Conservation (phyloP, 2,888 invertebrate genomes). For the Dendrolimus houi region DNA sequence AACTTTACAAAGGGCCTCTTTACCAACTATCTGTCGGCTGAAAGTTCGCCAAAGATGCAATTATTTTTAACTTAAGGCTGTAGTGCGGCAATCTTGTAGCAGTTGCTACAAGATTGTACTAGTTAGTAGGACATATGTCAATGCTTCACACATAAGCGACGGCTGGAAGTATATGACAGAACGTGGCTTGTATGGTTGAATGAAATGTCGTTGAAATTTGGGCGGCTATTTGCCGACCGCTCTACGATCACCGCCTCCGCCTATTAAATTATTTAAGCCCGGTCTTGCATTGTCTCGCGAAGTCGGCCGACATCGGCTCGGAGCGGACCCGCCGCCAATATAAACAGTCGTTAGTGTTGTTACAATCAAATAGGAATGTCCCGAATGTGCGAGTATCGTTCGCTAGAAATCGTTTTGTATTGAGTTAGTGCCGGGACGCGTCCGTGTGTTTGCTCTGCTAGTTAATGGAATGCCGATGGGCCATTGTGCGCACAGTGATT, state of each 20-base stretch:
- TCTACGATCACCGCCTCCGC: constrained; percentile 42
- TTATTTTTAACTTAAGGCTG: neutral
- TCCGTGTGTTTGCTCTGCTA: constrained; percentile 63
- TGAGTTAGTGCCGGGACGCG: constrained; percentile 56
- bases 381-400: constrained; percentile 52
- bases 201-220: constrained; percentile 2
- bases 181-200: neutral
- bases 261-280: constrained; percentile 70
- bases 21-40: neutral
- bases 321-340: constrained; percentile 33
- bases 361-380: constrained; percentile 47
- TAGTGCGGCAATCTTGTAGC: neutral
- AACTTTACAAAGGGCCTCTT: neutral
- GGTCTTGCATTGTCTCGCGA: constrained; percentile 67
- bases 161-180: neutral
- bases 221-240: constrained; percentile 50
- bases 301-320: constrained; percentile 25
- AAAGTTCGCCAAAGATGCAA: neutral
- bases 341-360: constrained; percentile 66
- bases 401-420: constrained; percentile 55
- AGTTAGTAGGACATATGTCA: neutral
- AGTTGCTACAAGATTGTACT: no score
- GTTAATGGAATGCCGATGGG: constrained; percentile 71
- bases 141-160: neutral
- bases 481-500: constrained; percentile 58